These are phyloP conservation scores for Meloidogyne exigua DNA, from an alignment of 1,140 invertebrate genomes.

Conservation along the genomic window DNA sequence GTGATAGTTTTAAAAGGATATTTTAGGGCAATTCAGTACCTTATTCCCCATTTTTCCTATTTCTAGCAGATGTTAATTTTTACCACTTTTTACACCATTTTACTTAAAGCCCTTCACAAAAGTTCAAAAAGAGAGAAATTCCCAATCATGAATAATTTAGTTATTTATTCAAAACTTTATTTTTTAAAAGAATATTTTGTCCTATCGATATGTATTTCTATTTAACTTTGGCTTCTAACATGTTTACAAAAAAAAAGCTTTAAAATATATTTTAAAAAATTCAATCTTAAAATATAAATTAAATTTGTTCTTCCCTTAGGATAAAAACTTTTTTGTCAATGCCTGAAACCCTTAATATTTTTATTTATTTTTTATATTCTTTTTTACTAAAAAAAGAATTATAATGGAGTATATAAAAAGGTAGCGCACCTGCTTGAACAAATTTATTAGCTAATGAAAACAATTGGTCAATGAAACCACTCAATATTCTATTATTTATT, in stretches of 20 bases:
- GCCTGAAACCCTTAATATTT: too few relatives aligned
- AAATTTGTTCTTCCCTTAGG: too few relatives aligned
- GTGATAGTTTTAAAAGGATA: background rate
- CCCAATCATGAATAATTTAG: background rate
- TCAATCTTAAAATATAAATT: background rate
- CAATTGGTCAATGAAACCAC: background rate
- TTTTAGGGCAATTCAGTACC: background rate
- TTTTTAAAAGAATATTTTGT: background rate
- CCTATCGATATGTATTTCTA: background rate
- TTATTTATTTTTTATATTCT: too few relatives aligned
- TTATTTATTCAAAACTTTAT: background rate
- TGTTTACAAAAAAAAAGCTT: background rate
- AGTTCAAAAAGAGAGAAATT: background rate
- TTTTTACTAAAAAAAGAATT: too few relatives aligned
- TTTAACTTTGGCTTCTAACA: background rate
- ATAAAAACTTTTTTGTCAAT: too few relatives aligned
- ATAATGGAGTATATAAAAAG: too few relatives aligned
- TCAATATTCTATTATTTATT: conserved; percentile 1
- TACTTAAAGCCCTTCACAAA: too few relatives aligned
- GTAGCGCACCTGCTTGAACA: background rate
- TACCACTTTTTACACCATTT: too few relatives aligned
- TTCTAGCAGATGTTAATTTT: background rate
- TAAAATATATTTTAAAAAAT: background rate
- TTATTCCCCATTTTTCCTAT: background rate
- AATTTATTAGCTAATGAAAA: background rate